Base-by-base conservation (phyloP, 2,113 vertebrate species). In the Porphyrio hochstetteri region DNA sequence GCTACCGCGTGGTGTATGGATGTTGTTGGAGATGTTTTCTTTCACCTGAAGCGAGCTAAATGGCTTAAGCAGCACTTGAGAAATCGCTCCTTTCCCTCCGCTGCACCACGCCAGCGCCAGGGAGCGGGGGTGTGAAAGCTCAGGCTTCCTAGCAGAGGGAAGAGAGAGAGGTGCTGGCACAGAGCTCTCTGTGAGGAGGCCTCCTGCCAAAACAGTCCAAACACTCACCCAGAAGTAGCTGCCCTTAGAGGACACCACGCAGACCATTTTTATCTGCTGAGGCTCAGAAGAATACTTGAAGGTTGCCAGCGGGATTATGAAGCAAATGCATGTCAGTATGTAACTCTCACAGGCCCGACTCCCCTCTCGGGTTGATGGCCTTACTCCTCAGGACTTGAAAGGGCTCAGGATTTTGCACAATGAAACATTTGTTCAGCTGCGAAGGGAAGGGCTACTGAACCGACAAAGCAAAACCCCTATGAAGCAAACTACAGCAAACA, bases 301-400 rank as follows among this genome's bases (percentile, higher is more conserved):
- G 24, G 46, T n/a, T 82, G 63, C 3, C 7, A 91, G 27, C 0
- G 3, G 33, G 38, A 46, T 19, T 19, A 25, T 19, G 18, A 44
- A 74, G 42, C 64, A 50, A 65, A 44, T 0, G 1, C 3, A 4
- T 7, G 8, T 25, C 63, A 33, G 14, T 19, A 4, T 15, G 2
- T 2, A 44, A 80, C 21, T 69, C 21, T 25, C 35, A 35, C 11
- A 8, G 70, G 44, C 35, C 57, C 0, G 0, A 50, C 23, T 57
- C 29, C 67, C 38, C 28, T 40, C 57, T 42, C n/a, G 52, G 29
- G 15, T 11, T 18, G 13, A 14, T 10, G 17, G 35, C 52, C 48
- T 82, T 11, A 44, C 42, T 35, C 31, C 48, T 69, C 36, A 55
- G 29, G 29, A 13, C 29, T 33, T 42, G 16, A 48, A 44, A 68